Evolutionary conservation across 2,797 vertebrate species (phyloP).

Genomic region (Gallinago solitaria): DNA sequence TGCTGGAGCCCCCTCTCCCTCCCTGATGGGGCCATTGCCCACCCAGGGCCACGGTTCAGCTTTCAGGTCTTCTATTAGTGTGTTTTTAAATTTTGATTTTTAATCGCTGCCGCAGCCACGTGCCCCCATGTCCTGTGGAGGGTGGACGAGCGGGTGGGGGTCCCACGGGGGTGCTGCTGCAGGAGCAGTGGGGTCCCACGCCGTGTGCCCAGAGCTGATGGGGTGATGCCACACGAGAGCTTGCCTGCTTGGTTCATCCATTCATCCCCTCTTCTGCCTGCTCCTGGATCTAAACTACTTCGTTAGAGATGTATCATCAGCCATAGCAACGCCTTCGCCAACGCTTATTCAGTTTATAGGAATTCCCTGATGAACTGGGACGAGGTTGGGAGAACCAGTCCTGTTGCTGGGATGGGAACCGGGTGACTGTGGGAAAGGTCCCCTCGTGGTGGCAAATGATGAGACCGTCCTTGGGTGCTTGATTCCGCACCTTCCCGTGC

Average conservation of each 20-base stretch:
- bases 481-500: fast-evolving
- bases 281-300: neutral
- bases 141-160: fast-evolving
- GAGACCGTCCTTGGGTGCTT: neutral
- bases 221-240: fast-evolving
- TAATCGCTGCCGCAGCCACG: fast-evolving
- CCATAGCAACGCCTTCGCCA: fast-evolving
- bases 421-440: neutral
- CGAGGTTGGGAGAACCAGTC: neutral
- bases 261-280: neutral
- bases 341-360: fast-evolving
- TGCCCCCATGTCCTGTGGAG: fast-evolving
- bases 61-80: neutral
- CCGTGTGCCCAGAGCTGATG: fast-evolving
- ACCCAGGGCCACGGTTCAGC: neutral
- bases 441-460: fast-evolving
- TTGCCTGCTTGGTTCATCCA: neutral
- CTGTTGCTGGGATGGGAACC: neutral
- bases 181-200: neutral
- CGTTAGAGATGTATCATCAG: fast-evolving
- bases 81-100: neutral
- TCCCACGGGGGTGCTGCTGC: neutral
- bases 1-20: neutral
- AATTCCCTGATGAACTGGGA: neutral
- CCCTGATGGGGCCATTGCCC: neutral